A percentile compares a stretch with the other conserved stretches of the same genome.
Conservation (phyloP, 1,140 invertebrate species). For the Archivesica marissinica region DNA sequence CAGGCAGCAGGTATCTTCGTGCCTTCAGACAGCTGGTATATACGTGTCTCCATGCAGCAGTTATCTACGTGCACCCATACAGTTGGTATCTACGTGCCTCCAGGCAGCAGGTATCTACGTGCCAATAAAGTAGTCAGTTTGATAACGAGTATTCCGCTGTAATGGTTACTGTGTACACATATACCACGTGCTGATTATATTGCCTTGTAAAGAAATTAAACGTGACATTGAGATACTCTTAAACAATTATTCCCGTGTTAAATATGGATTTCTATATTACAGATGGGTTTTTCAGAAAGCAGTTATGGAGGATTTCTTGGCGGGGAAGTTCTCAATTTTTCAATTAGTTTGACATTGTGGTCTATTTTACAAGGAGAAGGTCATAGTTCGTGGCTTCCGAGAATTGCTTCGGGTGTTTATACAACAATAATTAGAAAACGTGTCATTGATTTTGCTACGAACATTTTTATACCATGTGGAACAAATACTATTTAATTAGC, state of each 20-base stretch:
- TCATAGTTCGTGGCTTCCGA: background rate
- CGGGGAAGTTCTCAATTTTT: too few species aligned
- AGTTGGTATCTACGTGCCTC: too few species aligned
- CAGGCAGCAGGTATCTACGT: background rate
- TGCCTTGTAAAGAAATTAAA: too few species aligned
- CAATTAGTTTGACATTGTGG: background rate
- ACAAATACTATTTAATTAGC: background rate
- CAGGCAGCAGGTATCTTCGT: too few species aligned
- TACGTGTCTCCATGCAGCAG: too few species aligned
- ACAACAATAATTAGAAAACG: background rate
- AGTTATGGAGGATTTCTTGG: too few species aligned
- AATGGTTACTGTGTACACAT: background rate
- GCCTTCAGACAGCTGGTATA: too few species aligned
- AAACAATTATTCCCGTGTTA: background rate
- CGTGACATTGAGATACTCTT: background rate
- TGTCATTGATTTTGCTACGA: background rate
- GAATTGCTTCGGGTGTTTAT: background rate
- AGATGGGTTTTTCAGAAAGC: background rate
- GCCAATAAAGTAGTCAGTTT: background rate
- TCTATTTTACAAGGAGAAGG: background rate
- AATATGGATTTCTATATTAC: background rate
- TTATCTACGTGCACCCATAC: too few species aligned
- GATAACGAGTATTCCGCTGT: background rate
- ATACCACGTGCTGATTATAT: background rate
- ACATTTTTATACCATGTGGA: background rate